Evolutionary conservation across 2,797 vertebrate species (phyloP).

Genomic region (Jordanella pulchra): DNA sequence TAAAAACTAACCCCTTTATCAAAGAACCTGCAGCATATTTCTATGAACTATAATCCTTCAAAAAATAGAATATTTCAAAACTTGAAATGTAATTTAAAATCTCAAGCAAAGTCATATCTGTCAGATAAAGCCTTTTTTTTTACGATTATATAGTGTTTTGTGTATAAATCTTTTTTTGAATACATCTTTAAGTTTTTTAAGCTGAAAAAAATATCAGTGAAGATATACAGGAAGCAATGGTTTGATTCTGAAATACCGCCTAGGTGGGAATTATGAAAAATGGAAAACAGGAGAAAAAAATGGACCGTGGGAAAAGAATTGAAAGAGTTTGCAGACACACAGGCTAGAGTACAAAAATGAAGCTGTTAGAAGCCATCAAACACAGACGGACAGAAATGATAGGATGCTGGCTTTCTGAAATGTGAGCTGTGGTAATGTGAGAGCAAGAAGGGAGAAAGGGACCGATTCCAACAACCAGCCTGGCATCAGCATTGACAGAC

Average conservation of each 20-base stretch:
- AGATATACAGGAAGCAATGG: constrained; percentile 33
- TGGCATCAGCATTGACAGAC: constrained; percentile 26
- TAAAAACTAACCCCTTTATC: too few species aligned
- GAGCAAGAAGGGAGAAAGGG: constrained; percentile 18
- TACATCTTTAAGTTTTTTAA: too few species aligned
- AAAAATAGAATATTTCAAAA: too few species aligned
- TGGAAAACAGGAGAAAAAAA: constrained; percentile 4
- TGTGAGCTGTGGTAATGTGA: constrained; percentile 50
- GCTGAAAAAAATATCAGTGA: too few species aligned
- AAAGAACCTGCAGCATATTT: too few species aligned
- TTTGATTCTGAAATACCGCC: constrained; percentile 37
- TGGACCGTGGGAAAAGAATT: background rate
- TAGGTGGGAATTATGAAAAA: constrained; percentile 17
- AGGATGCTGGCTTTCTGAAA: constrained; percentile 56
- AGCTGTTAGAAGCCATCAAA: constrained; percentile 6
- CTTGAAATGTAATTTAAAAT: too few species aligned
- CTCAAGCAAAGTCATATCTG: too few species aligned
- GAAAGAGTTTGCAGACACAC: background rate
- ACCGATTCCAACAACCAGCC: constrained; percentile 30
- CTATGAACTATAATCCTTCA: too few species aligned
- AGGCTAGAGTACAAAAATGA: constrained; percentile 22
- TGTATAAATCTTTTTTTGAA: too few species aligned
- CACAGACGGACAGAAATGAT: constrained; percentile 2
- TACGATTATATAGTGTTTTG: too few species aligned
- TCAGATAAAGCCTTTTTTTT: too few species aligned